Percentiles rank a stretch among this genome's conserved stretches.
These are phyloP conservation scores for Amblyraja radiata DNA, from an alignment of 2,797 vertebrate genomes.

Conservation along the genomic window DNA sequence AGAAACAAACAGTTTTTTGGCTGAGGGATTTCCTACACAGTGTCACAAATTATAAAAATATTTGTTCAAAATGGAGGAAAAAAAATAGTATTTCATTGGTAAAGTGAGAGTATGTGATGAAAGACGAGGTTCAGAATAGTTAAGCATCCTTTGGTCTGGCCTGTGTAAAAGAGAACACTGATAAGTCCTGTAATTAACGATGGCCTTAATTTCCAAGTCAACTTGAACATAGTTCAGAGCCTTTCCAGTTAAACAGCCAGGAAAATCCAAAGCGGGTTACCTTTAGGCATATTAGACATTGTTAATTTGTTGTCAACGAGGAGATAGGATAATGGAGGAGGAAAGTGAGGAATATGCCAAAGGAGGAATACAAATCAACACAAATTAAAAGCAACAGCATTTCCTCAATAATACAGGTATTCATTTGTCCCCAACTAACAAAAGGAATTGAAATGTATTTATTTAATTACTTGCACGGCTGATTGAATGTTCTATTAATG, in stretches of 20 bases:
- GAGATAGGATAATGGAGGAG: too few species aligned
- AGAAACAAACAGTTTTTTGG: conserved; percentile 1
- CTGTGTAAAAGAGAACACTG: background rate
- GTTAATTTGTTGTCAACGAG: background rate
- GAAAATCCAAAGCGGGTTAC: background rate
- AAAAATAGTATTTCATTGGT: background rate
- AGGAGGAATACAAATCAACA: background rate
- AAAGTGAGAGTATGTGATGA: background rate
- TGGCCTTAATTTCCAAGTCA: background rate
- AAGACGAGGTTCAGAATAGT: background rate
- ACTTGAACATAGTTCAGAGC: background rate
- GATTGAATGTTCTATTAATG: background rate
- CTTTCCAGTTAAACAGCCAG: background rate
- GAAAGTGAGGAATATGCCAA: background rate
- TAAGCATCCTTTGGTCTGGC: background rate
- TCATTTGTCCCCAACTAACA: background rate
- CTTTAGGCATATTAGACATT: conserved; percentile 3
- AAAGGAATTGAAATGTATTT: background rate
- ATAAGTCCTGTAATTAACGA: background rate
- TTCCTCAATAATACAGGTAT: background rate
- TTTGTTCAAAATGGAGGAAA: background rate
- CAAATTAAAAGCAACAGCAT: background rate
- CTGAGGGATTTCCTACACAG: background rate
- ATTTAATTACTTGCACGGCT: too few species aligned
- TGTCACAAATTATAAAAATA: background rate